phyloP scores from a whole-genome alignment of 2,113 vertebrate genomes.

The Austrofundulus limnaeus region DNA sequence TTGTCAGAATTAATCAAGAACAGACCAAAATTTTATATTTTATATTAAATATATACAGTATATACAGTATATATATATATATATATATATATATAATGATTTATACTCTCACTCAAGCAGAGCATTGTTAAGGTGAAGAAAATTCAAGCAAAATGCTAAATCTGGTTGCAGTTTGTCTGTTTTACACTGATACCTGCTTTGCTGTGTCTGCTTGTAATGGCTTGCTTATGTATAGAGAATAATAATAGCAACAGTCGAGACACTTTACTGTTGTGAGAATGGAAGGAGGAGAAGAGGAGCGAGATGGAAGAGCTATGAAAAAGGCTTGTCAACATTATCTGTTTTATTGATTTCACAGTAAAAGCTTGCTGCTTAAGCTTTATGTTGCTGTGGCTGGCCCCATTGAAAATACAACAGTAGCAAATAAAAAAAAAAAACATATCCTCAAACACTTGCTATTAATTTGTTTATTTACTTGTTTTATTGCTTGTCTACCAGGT shows the following conservation, averaged over 20 bases:
- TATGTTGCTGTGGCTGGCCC: slow-evolving; percentile 74
- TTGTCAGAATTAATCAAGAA: background rate
- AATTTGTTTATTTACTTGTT: slow-evolving; percentile 40
- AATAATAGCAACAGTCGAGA: slow-evolving; percentile 34
- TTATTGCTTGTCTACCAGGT: slow-evolving; percentile 34
- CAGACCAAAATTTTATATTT: background rate
- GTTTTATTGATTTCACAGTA: slow-evolving; percentile 84
- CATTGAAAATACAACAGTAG: slow-evolving; percentile 76
- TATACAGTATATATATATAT: no score
- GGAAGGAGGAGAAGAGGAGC: slow-evolving; percentile 29
- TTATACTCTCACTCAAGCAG: background rate
- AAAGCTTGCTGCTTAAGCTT: slow-evolving; percentile 79
- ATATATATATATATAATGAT: no score
- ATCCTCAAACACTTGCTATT: slow-evolving; percentile 55
- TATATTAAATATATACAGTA: no score
- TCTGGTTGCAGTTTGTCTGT: background rate
- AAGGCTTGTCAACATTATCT: slow-evolving; percentile 82
- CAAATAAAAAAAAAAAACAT: slow-evolving; percentile 71
- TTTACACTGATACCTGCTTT: background rate
- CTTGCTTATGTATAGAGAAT: slow-evolving; percentile 24
- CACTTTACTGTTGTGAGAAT: slow-evolving; percentile 54
- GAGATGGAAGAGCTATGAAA: slow-evolving; percentile 73
- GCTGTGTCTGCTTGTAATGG: slow-evolving; percentile 21
- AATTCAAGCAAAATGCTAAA: background rate
- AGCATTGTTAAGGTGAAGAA: slow-evolving; percentile 4